Percentiles rank a stretch among this genome's conserved stretches.
Conservation (phyloP, 2,888 invertebrate genomes). For the Hirtodrosophila confusa region DNA sequence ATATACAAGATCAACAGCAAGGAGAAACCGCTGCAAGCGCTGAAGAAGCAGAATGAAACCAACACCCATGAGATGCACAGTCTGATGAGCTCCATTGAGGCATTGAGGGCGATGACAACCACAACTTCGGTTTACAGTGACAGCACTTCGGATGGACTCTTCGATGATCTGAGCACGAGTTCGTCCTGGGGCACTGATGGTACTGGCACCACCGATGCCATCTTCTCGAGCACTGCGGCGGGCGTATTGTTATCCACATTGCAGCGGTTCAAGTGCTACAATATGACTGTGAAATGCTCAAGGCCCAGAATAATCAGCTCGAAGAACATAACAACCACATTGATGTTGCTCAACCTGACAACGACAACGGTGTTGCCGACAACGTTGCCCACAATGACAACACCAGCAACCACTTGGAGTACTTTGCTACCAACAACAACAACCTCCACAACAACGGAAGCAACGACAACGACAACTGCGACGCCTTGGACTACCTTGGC, state of each 20-base stretch:
- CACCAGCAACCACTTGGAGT: slow-evolving; percentile 38
- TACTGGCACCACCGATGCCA: slow-evolving; percentile 55
- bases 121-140: slow-evolving; percentile 56
- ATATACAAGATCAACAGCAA: slow-evolving; percentile 91
- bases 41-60: slow-evolving; percentile 86
- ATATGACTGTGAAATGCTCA: slow-evolving; percentile 81
- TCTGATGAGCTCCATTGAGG: slow-evolving; percentile 69
- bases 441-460: slow-evolving; percentile 6
- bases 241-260: slow-evolving; percentile 47
- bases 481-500: slow-evolving; percentile 28
- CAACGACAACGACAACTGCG: slow-evolving; percentile 6
- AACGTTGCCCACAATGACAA: slow-evolving; percentile 12
- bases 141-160: slow-evolving; percentile 45
- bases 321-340: slow-evolving; percentile 81
- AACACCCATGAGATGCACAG: slow-evolving; percentile 79
- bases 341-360: slow-evolving; percentile 83
- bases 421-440: slow-evolving; percentile 27
- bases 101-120: slow-evolving; percentile 57
- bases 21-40: slow-evolving; percentile 82
- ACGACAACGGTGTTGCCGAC: slow-evolving; percentile 76
- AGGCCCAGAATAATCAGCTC: slow-evolving; percentile 62
- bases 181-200: slow-evolving; percentile 33
- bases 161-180: slow-evolving; percentile 51
- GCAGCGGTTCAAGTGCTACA: slow-evolving; percentile 75
- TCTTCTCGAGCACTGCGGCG: slow-evolving; percentile 61